Conservation (phyloP, 92 coral and sea anemone genomes). For the Phenganax stokvisi region DNA sequence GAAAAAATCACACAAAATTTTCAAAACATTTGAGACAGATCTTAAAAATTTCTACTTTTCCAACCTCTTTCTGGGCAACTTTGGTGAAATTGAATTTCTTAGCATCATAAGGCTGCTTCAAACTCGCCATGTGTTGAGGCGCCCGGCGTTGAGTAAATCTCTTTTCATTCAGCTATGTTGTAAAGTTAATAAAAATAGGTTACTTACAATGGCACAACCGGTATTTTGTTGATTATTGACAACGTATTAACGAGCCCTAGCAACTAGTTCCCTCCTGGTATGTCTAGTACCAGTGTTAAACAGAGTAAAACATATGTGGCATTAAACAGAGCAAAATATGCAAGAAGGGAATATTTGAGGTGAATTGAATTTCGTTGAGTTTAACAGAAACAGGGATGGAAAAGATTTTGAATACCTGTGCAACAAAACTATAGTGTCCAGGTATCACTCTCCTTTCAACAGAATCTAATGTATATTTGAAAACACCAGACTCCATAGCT, state of each 20-base stretch:
- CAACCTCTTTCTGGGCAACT: slow-evolving; percentile 72
- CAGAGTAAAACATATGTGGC: no score
- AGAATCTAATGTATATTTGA: slow-evolving; percentile 67
- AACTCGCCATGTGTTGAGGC: slow-evolving; percentile 70
- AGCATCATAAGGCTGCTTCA: slow-evolving; percentile 75
- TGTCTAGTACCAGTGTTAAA: background rate
- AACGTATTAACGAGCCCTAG: no score
- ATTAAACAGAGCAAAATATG: background rate
- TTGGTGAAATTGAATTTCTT: slow-evolving; percentile 83
- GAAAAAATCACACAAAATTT: no score
- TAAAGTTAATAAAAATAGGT: background rate
- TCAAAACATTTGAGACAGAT: no score
- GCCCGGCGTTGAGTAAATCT: slow-evolving; percentile 75
- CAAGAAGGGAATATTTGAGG: no score
- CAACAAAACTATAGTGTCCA: slow-evolving; percentile 66
- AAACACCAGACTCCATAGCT: slow-evolving; percentile 72
- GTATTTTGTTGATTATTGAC: no score
- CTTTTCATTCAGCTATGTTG: slow-evolving; percentile 65
- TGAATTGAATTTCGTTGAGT: background rate
- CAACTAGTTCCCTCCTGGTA: no score
- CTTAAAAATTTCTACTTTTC: background rate
- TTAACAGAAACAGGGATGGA: background rate
- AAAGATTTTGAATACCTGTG: slow-evolving; percentile 47
- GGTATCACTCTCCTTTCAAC: slow-evolving; percentile 66
- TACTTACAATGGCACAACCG: background rate